Percentiles rank a stretch among this genome's conserved stretches.
phyloP scores from a whole-genome alignment of 2,113 vertebrate genomes.

The Heteronetta atricapilla region DNA sequence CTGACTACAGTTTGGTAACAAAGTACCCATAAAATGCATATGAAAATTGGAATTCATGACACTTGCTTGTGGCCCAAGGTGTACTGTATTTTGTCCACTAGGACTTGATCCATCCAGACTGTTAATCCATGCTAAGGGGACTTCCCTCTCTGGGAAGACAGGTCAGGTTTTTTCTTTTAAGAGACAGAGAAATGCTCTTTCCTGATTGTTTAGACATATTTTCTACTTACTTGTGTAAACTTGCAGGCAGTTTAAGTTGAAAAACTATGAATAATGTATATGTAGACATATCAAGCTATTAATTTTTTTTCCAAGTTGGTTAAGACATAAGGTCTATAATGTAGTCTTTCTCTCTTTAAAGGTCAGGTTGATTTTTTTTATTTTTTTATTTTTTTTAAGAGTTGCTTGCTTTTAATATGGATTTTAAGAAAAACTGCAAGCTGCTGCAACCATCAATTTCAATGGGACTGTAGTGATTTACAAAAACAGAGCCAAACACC shows the following conservation, averaged over 20 bases:
- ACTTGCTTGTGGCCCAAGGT: not conserved
- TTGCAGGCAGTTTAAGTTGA: not conserved
- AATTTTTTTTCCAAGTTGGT: constrained; percentile 13
- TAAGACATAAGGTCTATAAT: not conserved
- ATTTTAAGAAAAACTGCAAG: not conserved
- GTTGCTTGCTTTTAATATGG: not conserved
- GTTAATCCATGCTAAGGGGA: not conserved
- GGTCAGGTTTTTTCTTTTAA: not conserved
- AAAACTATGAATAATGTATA: constrained; percentile 33
- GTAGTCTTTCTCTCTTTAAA: not conserved
- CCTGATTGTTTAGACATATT: not conserved
- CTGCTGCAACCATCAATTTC: not conserved
- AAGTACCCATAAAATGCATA: not conserved
- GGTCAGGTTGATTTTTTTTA: not conserved
- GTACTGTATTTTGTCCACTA: not conserved
- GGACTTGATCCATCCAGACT: not conserved
- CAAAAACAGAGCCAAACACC: not conserved
- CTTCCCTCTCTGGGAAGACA: not conserved
- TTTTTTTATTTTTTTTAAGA: not conserved
- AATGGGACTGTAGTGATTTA: not conserved
- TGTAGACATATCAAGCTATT: not conserved
- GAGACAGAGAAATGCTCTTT: not conserved
- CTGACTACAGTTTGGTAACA: not conserved
- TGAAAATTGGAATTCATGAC: not conserved
- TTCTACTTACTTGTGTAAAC: not conserved